These are phyloP conservation scores for Agelas oroides DNA, from an alignment of 37 sponge, comb jelly and placozoan genomes.

Conservation along the genomic window DNA sequence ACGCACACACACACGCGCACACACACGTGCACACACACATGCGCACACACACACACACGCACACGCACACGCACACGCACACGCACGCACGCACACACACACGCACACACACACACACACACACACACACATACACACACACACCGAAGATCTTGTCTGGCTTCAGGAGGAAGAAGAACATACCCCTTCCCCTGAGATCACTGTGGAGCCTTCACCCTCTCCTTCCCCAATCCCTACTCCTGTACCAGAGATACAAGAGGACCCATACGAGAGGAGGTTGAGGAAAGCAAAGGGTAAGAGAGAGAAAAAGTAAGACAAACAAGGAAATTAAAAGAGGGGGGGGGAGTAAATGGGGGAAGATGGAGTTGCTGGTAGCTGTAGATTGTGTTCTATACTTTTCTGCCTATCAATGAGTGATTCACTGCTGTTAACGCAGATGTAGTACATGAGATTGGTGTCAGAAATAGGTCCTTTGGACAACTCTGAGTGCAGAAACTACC, in stretches of 20 bases:
- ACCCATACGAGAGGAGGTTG: conserved; percentile 63
- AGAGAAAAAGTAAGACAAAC: no score
- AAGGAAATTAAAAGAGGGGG: no score
- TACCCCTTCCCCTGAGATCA: conserved; percentile 15
- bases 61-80: conserved; percentile 35
- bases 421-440: no score
- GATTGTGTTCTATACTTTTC: no score
- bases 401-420: no score
- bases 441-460: no score
- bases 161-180: conserved; percentile 31
- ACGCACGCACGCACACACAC: conserved; percentile 45
- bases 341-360: no score
- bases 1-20: conserved; percentile 45
- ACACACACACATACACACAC: conserved; percentile 46
- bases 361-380: no score
- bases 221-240: conserved; percentile 59
- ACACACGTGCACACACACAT: conserved; percentile 41
- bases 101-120: conserved; percentile 51
- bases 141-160: conserved; percentile 55
- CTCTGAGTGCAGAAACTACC: no score
- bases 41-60: conserved; percentile 44
- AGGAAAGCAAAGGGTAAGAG: conserved; percentile 74
- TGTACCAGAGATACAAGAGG: conserved; percentile 47
- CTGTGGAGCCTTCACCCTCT: conserved; percentile 31
- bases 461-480: no score